Percentiles rank a stretch among this genome's conserved stretches.
Evolutionary conservation across 2,888 invertebrate genomes (phyloP).

Genomic region (Eupithecia subfuscata): DNA sequence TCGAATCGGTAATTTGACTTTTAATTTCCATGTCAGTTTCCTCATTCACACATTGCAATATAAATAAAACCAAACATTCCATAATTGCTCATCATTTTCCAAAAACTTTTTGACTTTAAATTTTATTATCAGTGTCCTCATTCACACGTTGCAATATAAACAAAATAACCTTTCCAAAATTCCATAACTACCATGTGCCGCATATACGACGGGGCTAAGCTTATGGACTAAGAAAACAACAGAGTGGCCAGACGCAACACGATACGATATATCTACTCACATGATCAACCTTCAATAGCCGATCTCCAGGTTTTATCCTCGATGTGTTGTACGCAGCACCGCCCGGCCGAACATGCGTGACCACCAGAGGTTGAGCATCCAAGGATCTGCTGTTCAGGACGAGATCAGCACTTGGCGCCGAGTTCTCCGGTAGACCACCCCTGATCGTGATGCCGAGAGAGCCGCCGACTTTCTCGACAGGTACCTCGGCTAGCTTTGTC

Average conservation of each 20-base stretch:
- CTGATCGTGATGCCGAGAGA: constrained; percentile 95
- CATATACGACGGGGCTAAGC: not conserved
- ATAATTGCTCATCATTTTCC: not conserved
- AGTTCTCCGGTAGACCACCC: constrained; percentile 87
- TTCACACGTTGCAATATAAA: not conserved
- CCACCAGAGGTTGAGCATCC: constrained; percentile 90
- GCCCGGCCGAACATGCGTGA: constrained; percentile 94
- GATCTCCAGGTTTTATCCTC: constrained; percentile 94
- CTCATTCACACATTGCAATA: too few relatives aligned
- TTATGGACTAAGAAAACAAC: not conserved
- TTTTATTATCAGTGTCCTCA: not conserved
- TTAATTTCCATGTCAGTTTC: too few relatives aligned
- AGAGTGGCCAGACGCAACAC: not conserved
- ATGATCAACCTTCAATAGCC: constrained; percentile 93
- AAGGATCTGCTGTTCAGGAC: constrained; percentile 83
- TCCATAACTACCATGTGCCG: not conserved
- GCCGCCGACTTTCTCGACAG: constrained; percentile 91
- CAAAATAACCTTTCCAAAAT: not conserved
- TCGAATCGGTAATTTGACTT: too few relatives aligned
- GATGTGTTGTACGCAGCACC: constrained; percentile 96
- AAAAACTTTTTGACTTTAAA: not conserved
- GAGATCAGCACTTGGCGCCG: constrained; percentile 83
- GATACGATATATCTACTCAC: constrained; percentile 69
- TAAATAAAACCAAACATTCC: not conserved
- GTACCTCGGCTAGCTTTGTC: constrained; percentile 91